Conservation (phyloP, 2,888 invertebrate species). For the Tigriopus californicus region DNA sequence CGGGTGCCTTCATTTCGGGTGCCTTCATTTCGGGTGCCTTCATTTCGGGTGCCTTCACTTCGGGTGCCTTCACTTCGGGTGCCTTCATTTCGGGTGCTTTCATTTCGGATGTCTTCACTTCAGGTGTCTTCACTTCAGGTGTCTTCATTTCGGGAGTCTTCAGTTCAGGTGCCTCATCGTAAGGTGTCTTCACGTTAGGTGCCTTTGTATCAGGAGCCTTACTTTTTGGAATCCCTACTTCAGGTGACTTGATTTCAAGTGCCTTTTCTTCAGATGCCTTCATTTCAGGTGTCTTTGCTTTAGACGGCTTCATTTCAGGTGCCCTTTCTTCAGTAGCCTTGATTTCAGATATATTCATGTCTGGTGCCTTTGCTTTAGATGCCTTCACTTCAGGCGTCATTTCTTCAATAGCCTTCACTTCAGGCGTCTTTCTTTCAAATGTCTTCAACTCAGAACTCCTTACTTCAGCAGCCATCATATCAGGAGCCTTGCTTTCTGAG, state of each 20-base stretch:
- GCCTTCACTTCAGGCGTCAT: not conserved
- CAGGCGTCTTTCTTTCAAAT: not conserved
- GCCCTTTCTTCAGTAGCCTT: not conserved
- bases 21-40: too few relatives aligned
- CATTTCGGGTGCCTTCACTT: too few relatives aligned
- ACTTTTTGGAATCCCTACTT: not conserved
- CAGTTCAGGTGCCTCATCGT: too few relatives aligned
- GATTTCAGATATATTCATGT: not conserved
- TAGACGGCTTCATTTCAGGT: not conserved
- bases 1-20: too few relatives aligned
- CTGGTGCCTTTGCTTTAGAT: not conserved
- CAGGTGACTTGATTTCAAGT: not conserved
- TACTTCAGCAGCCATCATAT: not conserved
- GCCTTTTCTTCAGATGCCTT: not conserved
- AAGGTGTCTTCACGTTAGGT: not conserved
- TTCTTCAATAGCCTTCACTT: too few relatives aligned
- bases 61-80: too few relatives aligned
- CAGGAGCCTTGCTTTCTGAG: not conserved
- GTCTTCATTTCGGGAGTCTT: too few relatives aligned
- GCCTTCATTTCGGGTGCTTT: too few relatives aligned
- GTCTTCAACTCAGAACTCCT: too few relatives aligned
- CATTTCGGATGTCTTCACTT: too few relatives aligned
- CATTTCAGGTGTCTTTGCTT: too few relatives aligned
- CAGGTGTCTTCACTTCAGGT: too few relatives aligned
- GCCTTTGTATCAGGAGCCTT: not conserved